Percentiles rank a stretch among this genome's conserved stretches.
These are phyloP conservation scores for Taeniopygia guttata DNA, from an alignment of 2,797 vertebrate genomes.

Conservation along the genomic window DNA sequence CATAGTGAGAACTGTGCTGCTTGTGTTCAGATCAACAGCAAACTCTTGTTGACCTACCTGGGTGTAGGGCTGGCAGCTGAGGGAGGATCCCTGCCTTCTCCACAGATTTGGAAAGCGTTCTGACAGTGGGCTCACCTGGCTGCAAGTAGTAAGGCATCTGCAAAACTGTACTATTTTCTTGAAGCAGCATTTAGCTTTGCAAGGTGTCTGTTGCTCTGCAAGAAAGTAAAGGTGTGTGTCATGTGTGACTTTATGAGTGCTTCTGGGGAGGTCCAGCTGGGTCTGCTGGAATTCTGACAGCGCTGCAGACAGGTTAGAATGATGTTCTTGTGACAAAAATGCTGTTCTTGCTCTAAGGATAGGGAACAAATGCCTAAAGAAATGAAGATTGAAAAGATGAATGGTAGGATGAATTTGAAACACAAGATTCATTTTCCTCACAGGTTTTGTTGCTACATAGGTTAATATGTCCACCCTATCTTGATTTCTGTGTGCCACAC, in stretches of 20 bases:
- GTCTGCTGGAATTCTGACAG: background rate
- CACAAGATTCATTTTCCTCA: background rate
- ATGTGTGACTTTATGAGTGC: background rate
- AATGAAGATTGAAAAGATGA: background rate
- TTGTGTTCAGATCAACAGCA: conserved; percentile 47
- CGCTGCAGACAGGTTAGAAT: background rate
- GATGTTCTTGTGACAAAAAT: background rate
- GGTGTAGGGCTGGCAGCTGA: background rate
- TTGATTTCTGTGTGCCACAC: background rate
- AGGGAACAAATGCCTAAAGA: background rate
- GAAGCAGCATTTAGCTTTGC: background rate
- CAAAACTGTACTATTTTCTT: background rate
- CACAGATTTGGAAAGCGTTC: background rate
- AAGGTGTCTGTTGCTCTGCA: background rate
- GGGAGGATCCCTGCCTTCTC: conserved; percentile 20
- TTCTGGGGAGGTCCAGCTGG: background rate
- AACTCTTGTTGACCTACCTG: conserved; percentile 52
- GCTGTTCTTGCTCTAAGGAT: background rate
- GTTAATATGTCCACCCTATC: background rate
- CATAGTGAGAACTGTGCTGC: background rate
- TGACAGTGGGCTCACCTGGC: background rate
- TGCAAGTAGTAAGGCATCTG: background rate
- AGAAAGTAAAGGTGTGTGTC: background rate
- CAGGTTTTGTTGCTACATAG: background rate
- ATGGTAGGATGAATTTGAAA: background rate